Percentiles rank a stretch among this genome's conserved stretches.
Evolutionary conservation across 2,113 vertebrate species (phyloP).

Genomic region (Tragelaphus strepsiceros): DNA sequence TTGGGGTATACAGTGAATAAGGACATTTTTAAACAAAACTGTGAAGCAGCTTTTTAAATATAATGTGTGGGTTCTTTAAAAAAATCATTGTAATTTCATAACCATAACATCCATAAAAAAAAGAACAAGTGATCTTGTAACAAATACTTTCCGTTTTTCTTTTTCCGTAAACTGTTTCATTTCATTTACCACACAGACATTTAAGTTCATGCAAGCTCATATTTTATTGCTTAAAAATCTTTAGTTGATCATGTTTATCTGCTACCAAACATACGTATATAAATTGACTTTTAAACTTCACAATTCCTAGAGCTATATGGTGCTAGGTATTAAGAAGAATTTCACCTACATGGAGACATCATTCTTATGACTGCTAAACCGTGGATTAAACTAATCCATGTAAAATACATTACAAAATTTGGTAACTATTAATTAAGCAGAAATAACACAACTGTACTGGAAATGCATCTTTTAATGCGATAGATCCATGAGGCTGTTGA

Average conservation of each 20-base stretch:
- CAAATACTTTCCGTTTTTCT: background rate
- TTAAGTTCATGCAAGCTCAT: background rate
- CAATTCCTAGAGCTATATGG: background rate
- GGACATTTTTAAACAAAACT: background rate
- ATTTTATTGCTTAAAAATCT: conserved; percentile 1
- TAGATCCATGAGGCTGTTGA: background rate
- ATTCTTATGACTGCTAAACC: conserved; percentile 13
- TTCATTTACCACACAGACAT: background rate
- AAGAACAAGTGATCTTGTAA: background rate
- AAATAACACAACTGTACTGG: background rate
- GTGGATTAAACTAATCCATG: background rate
- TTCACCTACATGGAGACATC: background rate
- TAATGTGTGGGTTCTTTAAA: background rate
- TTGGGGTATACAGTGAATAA: background rate
- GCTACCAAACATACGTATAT: background rate
- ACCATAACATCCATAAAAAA: background rate
- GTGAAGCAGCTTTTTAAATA: background rate
- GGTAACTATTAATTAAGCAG: conserved; percentile 32
- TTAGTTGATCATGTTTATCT: background rate
- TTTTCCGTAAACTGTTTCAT: background rate
- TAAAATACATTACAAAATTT: background rate
- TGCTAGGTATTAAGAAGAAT: background rate
- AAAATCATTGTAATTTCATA: background rate
- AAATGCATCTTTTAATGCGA: background rate
- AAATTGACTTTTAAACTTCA: background rate